Conservation (phyloP, 2,888 invertebrate species). For the Scaptomyza reducta region DNA sequence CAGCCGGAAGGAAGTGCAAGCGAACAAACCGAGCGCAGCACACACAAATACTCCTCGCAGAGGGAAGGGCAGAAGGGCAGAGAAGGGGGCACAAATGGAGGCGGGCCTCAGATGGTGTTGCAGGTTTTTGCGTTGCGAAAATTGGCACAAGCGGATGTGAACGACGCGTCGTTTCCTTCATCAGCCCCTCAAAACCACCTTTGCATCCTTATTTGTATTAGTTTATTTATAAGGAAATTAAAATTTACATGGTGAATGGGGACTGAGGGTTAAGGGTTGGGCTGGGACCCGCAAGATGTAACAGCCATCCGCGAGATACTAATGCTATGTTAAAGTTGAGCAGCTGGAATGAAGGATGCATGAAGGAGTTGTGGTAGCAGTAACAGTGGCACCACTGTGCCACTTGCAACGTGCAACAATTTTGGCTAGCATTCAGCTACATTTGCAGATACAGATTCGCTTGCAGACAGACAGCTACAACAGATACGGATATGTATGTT, state of each 20-base stretch:
- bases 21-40: constrained; percentile 69
- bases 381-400: background rate
- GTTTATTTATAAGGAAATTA: constrained; percentile 53
- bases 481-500: constrained; percentile 12
- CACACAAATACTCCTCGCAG: constrained; percentile 60
- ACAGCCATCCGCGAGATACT: constrained; percentile 3
- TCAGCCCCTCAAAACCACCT: background rate
- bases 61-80: background rate
- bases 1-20: constrained; percentile 74
- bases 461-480: constrained; percentile 7
- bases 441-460: constrained; percentile 12
- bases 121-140: constrained; percentile 52
- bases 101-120: constrained; percentile 48
- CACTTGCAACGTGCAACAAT: constrained; percentile 17
- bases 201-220: constrained; percentile 1
- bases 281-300: background rate
- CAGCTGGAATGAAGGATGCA: constrained; percentile 30
- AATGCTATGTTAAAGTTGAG: constrained; percentile 35
- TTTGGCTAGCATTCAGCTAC: constrained; percentile 6
- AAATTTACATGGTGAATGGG: constrained; percentile 32
- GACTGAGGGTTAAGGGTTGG: background rate
- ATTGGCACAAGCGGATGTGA: constrained; percentile 75
- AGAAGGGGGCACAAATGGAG: background rate
- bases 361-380: background rate
- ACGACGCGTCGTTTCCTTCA: constrained; percentile 33